A percentile compares a stretch with the other conserved stretches of the same genome.
Evolutionary conservation across 2,797 vertebrate genomes (phyloP).

Genomic region (Anniella stebbinsi): DNA sequence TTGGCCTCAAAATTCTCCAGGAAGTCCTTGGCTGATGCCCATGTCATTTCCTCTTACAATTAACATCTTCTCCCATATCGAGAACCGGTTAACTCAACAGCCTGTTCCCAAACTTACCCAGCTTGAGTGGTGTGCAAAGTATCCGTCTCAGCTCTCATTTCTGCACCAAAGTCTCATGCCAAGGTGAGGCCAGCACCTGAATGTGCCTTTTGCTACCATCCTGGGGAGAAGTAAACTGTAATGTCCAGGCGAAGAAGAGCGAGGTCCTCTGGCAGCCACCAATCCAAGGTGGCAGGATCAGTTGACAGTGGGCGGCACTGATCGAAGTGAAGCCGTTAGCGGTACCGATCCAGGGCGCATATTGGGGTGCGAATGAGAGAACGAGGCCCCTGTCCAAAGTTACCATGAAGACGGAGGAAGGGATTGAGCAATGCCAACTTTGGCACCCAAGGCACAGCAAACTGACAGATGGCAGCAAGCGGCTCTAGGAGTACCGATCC

Average conservation of each 20-base stretch:
- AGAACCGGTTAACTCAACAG: background rate
- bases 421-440: background rate
- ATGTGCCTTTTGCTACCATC: constrained; percentile 5
- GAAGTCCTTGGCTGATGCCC: background rate
- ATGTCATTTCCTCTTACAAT: background rate
- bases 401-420: constrained; percentile 5
- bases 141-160: constrained; percentile 12
- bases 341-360: background rate
- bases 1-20: background rate
- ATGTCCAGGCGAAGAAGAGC: background rate
- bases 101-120: constrained; percentile 31
- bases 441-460: background rate
- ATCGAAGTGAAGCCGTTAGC: background rate
- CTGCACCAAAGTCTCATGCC: constrained; percentile 5
- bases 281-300: background rate
- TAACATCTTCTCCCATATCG: background rate
- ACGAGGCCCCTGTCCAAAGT: background rate
- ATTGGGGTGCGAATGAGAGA: background rate
- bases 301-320: background rate
- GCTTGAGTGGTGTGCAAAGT: constrained; percentile 13
- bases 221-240: background rate
- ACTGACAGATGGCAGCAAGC: background rate
- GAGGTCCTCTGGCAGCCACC: background rate
- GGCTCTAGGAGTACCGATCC: constrained; percentile 1
- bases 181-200: background rate